A percentile compares a stretch with the other conserved stretches of the same genome.
Conservation (phyloP, 1,140 invertebrate species). For the Achatina immaculata region DNA sequence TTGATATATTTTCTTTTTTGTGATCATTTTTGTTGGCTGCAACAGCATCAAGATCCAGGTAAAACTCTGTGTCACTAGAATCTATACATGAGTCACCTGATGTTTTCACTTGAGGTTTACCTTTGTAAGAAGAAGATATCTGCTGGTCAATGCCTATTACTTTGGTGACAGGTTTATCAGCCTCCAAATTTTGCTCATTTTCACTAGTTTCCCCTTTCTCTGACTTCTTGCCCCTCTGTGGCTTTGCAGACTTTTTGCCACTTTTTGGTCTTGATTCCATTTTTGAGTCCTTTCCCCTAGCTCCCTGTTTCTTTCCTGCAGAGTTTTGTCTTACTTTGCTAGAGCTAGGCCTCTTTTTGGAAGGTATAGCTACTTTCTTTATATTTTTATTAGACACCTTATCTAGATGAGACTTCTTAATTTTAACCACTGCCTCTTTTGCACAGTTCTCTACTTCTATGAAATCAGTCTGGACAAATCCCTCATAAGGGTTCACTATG, state of each 20-base stretch:
- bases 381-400: conserved; percentile 44
- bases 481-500: conserved; percentile 65
- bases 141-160: conserved; percentile 68
- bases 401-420: conserved; percentile 21
- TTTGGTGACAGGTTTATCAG: conserved; percentile 54
- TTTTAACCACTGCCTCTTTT: conserved; percentile 42
- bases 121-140: conserved; percentile 58
- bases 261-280: conserved; percentile 54
- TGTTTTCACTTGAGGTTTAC: conserved; percentile 57
- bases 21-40: conserved; percentile 12
- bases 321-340: conserved; percentile 46
- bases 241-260: conserved; percentile 55
- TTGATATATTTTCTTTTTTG: conserved; percentile 8
- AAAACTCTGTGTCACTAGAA: conserved; percentile 52
- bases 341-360: conserved; percentile 49
- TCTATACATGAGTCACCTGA: conserved; percentile 43
- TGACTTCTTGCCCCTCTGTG: conserved; percentile 17
- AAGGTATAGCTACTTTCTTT: conserved; percentile 39
- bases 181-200: conserved; percentile 41
- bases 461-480: conserved; percentile 37
- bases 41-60: conserved; percentile 41
- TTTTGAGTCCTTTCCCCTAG: conserved; percentile 52
- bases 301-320: conserved; percentile 45
- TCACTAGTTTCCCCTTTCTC: conserved; percentile 38
- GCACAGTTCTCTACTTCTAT: conserved; percentile 7